Evolutionary conservation across 2,888 invertebrate species (phyloP).

Genomic region (Lasius fuliginosus): DNA sequence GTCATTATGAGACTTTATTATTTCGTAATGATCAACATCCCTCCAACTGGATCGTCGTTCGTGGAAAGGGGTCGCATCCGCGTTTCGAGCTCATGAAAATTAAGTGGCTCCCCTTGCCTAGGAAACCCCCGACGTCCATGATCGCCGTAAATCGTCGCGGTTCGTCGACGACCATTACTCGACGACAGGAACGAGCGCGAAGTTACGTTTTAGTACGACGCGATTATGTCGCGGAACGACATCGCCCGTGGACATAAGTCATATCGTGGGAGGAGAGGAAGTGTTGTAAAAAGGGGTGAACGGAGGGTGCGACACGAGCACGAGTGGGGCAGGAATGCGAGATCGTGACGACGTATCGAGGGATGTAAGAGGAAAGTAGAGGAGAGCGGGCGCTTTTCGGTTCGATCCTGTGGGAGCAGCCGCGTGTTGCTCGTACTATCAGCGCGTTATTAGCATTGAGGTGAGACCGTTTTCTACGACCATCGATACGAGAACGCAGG

Average conservation of each 20-base stretch:
- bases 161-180: conserved; percentile 66
- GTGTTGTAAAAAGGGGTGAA: conserved; percentile 72
- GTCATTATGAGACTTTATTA: conserved; percentile 73
- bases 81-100: conserved; percentile 69
- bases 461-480: conserved; percentile 80
- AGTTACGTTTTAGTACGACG: conserved; percentile 52
- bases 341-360: conserved; percentile 12
- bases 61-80: conserved; percentile 72
- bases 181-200: conserved; percentile 54
- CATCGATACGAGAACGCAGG: conserved; percentile 75
- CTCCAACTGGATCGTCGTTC: conserved; percentile 62
- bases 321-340: conserved; percentile 34
- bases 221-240: conserved; percentile 71
- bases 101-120: conserved; percentile 69
- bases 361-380: conserved; percentile 11
- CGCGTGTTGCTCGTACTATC: conserved; percentile 81
- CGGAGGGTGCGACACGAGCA: conserved; percentile 39
- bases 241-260: conserved; percentile 77
- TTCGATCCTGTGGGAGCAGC: conserved; percentile 79
- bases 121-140: conserved; percentile 59
- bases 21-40: conserved; percentile 68
- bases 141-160: conserved; percentile 59
- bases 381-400: too few relatives aligned
- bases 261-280: conserved; percentile 62
- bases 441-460: conserved; percentile 82